These are phyloP conservation scores for Papilio aristodemus DNA, from an alignment of 1,140 invertebrate species.

Conservation along the genomic window DNA sequence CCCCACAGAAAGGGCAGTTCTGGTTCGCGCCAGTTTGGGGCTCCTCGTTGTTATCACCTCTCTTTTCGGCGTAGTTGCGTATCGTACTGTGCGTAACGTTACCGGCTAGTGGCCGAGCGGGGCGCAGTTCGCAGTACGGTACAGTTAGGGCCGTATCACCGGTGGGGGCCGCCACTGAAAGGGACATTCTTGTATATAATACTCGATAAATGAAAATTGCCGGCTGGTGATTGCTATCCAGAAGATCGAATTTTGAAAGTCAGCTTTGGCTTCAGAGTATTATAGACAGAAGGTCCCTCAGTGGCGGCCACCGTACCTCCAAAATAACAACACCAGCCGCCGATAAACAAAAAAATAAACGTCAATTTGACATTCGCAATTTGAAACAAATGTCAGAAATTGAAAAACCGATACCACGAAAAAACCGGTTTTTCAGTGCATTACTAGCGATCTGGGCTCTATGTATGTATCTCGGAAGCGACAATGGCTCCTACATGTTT, in stretches of 20 bases:
- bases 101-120: constrained; percentile 39
- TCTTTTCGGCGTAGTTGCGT: constrained; percentile 39
- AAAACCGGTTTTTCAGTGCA: neutral
- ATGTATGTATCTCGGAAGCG: neutral
- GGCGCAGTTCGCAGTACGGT: constrained; percentile 31
- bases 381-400: constrained; percentile 26
- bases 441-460: neutral
- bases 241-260: constrained; percentile 52
- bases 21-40: constrained; percentile 9
- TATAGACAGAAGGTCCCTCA: constrained; percentile 66
- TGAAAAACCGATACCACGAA: neutral
- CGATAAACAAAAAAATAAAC: constrained; percentile 1
- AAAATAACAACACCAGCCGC: constrained; percentile 67
- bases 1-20: constrained; percentile 59
- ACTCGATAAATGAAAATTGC: constrained; percentile 48
- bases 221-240: constrained; percentile 56
- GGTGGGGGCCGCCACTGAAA: constrained; percentile 54
- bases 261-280: constrained; percentile 57
- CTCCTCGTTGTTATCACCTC: constrained; percentile 60
- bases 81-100: constrained; percentile 30
- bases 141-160: constrained; percentile 30
- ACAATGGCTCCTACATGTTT: neutral
- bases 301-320: constrained; percentile 67
- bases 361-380: constrained; percentile 17
- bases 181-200: constrained; percentile 69